These are phyloP conservation scores for Diceros bicornis DNA, from an alignment of 2,797 vertebrate species.

Conservation along the genomic window DNA sequence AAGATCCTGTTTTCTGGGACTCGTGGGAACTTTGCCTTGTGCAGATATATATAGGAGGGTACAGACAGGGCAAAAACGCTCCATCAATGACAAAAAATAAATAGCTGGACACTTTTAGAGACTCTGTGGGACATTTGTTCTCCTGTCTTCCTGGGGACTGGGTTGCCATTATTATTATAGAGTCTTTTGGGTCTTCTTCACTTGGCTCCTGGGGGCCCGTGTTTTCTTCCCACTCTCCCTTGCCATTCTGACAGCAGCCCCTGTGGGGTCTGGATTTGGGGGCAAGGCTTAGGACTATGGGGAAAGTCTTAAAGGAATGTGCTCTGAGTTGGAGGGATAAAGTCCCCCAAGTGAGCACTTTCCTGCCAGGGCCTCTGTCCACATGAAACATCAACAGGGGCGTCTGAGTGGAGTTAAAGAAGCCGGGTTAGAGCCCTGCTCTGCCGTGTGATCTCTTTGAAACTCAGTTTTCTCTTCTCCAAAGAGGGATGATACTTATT, in stretches of 20 bases:
- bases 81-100: not conserved
- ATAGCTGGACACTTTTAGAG: not conserved
- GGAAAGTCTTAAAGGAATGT: not conserved
- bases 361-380: not conserved
- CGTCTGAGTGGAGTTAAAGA: not conserved
- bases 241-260: not conserved
- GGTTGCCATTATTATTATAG: not conserved
- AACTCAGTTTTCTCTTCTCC: not conserved
- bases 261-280: not conserved
- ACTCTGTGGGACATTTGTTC: not conserved
- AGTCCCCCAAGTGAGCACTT: not conserved
- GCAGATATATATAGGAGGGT: not conserved
- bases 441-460: not conserved
- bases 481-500: not conserved
- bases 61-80: not conserved
- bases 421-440: not conserved
- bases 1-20: not conserved
- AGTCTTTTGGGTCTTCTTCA: not conserved
- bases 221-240: not conserved
- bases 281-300: not conserved
- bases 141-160: not conserved
- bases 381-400: not conserved
- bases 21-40: not conserved
- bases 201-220: rapidly evolving
- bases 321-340: not conserved